Evolutionary conservation across 1,140 invertebrate species (phyloP).

Genomic region (Hyles vespertilio): DNA sequence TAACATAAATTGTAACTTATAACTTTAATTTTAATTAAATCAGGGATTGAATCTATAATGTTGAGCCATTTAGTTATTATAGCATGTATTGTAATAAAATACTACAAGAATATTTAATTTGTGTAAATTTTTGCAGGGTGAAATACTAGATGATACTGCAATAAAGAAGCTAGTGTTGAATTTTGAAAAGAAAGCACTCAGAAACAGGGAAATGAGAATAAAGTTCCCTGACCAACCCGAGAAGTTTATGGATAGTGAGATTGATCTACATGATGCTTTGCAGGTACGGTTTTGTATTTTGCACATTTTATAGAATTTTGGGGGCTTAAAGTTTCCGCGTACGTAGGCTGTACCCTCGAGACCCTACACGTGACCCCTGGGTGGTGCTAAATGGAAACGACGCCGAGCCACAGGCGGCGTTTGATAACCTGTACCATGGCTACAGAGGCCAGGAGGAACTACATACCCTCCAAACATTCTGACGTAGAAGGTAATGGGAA

Average conservation of each 20-base stretch:
- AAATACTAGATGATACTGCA: conserved; percentile 89
- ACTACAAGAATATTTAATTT: too few species aligned
- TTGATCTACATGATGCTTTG: conserved; percentile 94
- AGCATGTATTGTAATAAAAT: too few species aligned
- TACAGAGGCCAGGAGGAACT: too few species aligned
- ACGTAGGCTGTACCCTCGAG: too few species aligned
- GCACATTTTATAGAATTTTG: too few species aligned
- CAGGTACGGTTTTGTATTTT: conserved; percentile 41
- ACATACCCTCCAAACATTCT: too few species aligned
- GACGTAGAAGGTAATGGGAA: too few species aligned
- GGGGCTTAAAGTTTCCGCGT: too few species aligned
- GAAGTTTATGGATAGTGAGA: conserved; percentile 99
- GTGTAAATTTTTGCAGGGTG: conserved; percentile 69
- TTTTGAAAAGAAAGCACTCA: conserved; percentile 96
- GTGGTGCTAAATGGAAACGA: too few species aligned
- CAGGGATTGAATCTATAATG: neutral
- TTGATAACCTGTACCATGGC: too few species aligned
- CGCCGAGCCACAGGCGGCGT: too few species aligned
- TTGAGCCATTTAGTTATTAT: neutral
- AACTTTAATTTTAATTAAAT: neutral
- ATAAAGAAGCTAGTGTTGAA: conserved; percentile 92
- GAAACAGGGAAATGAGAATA: conserved; percentile 98
- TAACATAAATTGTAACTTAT: neutral
- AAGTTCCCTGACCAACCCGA: conserved; percentile 98
- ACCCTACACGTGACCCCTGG: too few species aligned